Evolutionary conservation across 2,113 vertebrate species (phyloP).

Genomic region (Leucoraja erinaceus): DNA sequence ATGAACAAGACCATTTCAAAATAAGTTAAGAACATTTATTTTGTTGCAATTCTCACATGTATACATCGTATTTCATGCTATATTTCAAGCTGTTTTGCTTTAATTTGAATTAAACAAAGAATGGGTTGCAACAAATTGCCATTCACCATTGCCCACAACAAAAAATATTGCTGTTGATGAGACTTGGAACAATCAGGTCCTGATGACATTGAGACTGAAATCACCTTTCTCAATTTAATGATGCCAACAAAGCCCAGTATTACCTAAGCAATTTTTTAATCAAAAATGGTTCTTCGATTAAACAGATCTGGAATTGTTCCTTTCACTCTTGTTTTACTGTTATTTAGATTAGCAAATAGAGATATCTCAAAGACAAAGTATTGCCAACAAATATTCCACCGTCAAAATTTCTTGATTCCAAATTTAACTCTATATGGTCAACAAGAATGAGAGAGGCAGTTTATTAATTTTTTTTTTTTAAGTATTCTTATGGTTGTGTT

Average conservation of each 20-base stretch:
- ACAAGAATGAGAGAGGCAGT: not conserved
- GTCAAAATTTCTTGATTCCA: not conserved
- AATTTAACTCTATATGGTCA: not conserved
- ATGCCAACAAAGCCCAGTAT: not conserved
- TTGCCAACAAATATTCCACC: not conserved
- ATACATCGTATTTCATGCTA: not conserved
- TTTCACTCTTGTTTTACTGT: not conserved
- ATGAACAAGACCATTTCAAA: not conserved
- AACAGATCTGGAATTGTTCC: not conserved
- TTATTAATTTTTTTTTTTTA: too few species aligned
- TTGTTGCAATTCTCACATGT: not conserved
- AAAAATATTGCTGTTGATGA: not conserved
- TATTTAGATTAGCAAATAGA: not conserved
- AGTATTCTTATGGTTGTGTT: not conserved
- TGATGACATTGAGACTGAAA: not conserved
- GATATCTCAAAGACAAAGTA: too few species aligned
- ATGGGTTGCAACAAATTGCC: not conserved
- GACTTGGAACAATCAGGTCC: not conserved
- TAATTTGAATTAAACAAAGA: not conserved
- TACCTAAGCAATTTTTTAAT: not conserved
- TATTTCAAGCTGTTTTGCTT: not conserved
- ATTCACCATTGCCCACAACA: not conserved
- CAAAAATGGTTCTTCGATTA: not conserved
- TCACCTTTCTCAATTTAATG: conserved; percentile 2
- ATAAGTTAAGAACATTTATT: not conserved